phyloP scores from a whole-genome alignment of 2,113 vertebrate species.

The Nanger granti region DNA sequence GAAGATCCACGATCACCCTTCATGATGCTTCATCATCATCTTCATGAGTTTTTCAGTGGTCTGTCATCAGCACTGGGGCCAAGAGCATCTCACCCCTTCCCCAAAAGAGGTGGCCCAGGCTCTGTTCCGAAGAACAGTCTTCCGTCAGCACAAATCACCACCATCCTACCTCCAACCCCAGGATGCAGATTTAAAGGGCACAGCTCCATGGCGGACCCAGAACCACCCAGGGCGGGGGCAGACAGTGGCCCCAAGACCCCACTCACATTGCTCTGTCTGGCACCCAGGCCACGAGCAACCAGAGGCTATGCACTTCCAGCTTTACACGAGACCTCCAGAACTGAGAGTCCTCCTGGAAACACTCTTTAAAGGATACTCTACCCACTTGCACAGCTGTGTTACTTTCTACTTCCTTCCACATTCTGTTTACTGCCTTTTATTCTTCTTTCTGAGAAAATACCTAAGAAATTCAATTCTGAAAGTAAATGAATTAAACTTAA shows the following conservation, averaged over 20 bases:
- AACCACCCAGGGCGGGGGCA: neutral
- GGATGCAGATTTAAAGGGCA: neutral
- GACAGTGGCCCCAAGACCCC: neutral
- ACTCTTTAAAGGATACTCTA: neutral
- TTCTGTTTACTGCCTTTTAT: neutral
- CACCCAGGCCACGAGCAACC: accelerated
- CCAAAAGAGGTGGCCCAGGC: neutral
- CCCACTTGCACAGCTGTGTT: neutral
- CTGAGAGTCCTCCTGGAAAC: neutral
- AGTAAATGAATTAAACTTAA: neutral
- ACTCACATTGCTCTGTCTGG: neutral
- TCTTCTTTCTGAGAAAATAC: neutral
- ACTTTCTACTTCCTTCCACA: neutral
- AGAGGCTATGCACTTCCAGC: neutral
- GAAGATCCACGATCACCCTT: neutral
- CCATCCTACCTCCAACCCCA: neutral
- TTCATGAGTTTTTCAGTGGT: neutral
- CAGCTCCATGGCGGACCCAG: neutral
- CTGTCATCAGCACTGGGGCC: neutral
- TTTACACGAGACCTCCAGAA: neutral
- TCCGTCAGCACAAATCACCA: neutral
- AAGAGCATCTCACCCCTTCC: neutral
- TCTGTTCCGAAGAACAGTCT: neutral
- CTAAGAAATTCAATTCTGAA: conserved; percentile 1
- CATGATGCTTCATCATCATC: no score